Evolutionary conservation across 2,888 invertebrate genomes (phyloP).

Genomic region (Dromius quadrimaculatus): DNA sequence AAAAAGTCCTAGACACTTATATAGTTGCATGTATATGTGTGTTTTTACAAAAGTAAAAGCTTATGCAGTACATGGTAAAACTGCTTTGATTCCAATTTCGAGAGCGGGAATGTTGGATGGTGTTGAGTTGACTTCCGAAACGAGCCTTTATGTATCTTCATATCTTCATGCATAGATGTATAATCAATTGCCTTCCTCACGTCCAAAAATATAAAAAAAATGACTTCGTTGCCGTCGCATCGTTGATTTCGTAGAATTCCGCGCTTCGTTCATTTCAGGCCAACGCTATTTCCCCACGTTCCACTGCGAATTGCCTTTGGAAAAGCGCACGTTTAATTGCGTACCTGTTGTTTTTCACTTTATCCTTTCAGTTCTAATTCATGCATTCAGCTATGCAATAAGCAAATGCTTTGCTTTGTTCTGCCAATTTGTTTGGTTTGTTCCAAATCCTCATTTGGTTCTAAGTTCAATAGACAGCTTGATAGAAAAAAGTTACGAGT

Average conservation of each 20-base stretch:
- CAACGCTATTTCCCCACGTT: neutral
- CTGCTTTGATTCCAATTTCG: neutral
- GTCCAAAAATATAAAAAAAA: constrained; percentile 29
- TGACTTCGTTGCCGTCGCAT: neutral
- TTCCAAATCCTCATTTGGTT: too few species aligned
- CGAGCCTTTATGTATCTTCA: constrained; percentile 28
- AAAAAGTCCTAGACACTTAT: too few species aligned
- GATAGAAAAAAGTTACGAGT: too few species aligned
- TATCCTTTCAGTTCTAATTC: neutral
- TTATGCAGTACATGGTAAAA: neutral
- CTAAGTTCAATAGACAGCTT: too few species aligned
- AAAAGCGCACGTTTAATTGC: constrained; percentile 9
- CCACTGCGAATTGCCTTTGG: neutral
- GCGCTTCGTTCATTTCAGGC: neutral
- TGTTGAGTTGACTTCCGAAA: constrained; percentile 22
- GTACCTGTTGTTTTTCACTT: constrained; percentile 3
- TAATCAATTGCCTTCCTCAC: constrained; percentile 31
- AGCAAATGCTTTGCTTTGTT: neutral
- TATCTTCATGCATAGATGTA: constrained; percentile 15
- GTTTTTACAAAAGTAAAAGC: neutral
- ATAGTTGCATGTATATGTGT: too few species aligned
- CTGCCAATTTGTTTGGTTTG: too few species aligned
- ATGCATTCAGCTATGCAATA: neutral
- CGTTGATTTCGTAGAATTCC: neutral
- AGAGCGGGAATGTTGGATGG: constrained; percentile 23